phyloP scores from a whole-genome alignment of 2,113 vertebrate species.

The Phylloscopus trochilus region DNA sequence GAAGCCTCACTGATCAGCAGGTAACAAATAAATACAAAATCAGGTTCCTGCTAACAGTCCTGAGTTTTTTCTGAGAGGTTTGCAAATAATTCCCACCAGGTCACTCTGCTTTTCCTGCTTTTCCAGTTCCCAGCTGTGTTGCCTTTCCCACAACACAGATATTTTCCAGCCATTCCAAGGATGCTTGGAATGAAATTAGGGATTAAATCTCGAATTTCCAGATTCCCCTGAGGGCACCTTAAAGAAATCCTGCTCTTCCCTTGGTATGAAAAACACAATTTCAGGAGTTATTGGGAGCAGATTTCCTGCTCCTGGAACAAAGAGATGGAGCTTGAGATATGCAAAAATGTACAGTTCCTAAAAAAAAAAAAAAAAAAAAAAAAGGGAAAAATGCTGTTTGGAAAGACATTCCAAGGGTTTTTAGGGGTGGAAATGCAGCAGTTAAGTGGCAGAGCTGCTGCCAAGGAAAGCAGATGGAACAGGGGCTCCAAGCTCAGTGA shows the following conservation, averaged over 20 bases:
- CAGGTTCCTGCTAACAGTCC: neutral
- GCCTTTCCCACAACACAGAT: neutral
- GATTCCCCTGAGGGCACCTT: neutral
- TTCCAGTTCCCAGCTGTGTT: neutral
- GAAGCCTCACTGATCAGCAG: neutral
- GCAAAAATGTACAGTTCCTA: conserved; percentile 14
- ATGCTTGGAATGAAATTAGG: neutral
- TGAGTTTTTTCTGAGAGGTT: neutral
- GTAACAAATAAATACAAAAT: neutral
- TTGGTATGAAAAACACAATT: neutral
- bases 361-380: neutral
- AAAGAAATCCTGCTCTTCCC: neutral
- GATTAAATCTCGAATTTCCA: neutral
- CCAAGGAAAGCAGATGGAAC: conserved; percentile 32
- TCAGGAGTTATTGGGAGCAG: conserved; percentile 1
- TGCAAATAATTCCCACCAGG: neutral
- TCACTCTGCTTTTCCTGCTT: neutral
- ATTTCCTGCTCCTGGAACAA: conserved; percentile 38
- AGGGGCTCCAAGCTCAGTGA: neutral
- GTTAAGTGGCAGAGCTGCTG: neutral
- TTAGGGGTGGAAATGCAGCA: conserved; percentile 21
- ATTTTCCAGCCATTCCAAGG: neutral
- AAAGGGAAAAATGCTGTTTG: neutral
- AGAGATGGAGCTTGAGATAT: conserved; percentile 9
- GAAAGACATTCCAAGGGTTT: neutral